Base-by-base conservation (phyloP, 1,140 invertebrate species). In the Euglossa dilemma region DNA sequence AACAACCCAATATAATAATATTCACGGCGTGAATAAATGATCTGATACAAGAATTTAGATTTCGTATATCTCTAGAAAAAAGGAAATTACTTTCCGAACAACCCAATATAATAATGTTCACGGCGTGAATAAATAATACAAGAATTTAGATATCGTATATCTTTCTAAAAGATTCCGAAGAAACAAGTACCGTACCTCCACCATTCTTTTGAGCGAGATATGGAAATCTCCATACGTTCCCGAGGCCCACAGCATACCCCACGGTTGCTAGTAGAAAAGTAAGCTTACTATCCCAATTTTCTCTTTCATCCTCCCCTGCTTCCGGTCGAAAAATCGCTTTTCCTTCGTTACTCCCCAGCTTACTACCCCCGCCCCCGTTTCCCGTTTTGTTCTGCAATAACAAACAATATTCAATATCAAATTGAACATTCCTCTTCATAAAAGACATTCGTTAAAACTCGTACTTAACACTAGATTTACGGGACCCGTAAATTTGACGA, bases 191-290 rank as follows among this genome's bases (percentile, higher is more conserved):
- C 90, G 79, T 89, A 93, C 98, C 98, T 84, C 98, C 98, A 0
- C 98, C 98, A 91, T 98, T 98, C 91, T 98, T 98, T 91, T 98
- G 98, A 1, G 98, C 97, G 84, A 98, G 94, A 94, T 98, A 98
- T 0, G 98, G 97, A 94, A 98, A 98, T 86, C 97, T 95, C 98
- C 98, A 99, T 1, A 99, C 98, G 89, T 99, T 99, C n/a, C 98
- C 98, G 11, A 99, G 95, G 0, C 98, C 98, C 0, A 99, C 98
- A n/a, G 98, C 98, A 88, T 98, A 98, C 3, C 98, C 98, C 23
- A 99, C 97, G 23, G 98, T 98, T 0, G 98, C 98, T 72, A 99
- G 92, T 8, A 99, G 94, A 91, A 99, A 99, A 52, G 98, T 98
- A 52, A 98, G 93, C 92, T 98, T 98, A 92, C 97, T 98, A 92